These are phyloP conservation scores for Holacanthella duospinosa DNA, from an alignment of 2,888 invertebrate species.

Conservation along the genomic window DNA sequence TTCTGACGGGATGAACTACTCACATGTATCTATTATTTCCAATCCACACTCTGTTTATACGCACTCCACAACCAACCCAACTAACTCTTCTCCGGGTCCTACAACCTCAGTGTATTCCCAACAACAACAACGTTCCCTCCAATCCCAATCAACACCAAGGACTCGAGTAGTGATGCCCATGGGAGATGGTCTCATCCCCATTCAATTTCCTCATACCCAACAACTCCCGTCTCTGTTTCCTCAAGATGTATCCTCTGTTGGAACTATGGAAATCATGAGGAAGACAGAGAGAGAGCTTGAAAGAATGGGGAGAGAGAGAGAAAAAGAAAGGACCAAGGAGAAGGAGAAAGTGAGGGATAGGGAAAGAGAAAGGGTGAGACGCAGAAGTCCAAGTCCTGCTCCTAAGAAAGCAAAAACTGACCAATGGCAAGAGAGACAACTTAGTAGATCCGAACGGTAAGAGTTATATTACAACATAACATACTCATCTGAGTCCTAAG, in stretches of 20 bases:
- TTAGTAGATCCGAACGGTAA: background rate
- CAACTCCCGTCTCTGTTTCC: background rate
- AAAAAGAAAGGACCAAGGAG: slow-evolving; percentile 40
- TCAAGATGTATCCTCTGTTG: background rate
- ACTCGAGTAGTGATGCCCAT: background rate
- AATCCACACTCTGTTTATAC: slow-evolving; percentile 31
- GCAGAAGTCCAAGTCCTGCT: slow-evolving; percentile 9
- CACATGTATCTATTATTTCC: slow-evolving; percentile 23
- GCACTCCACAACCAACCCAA: background rate
- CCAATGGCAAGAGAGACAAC: background rate
- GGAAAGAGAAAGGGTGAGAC: slow-evolving; percentile 31
- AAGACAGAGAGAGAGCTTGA: slow-evolving; percentile 51
- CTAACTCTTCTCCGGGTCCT: background rate
- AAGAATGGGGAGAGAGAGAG: slow-evolving; percentile 47
- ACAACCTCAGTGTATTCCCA: background rate
- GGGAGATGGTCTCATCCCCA: background rate
- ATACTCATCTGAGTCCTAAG: background rate
- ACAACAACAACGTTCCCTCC: background rate
- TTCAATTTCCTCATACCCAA: background rate
- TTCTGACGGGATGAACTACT: background rate
- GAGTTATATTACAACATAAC: no score
- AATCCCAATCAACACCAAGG: background rate
- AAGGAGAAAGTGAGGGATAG: slow-evolving; percentile 14
- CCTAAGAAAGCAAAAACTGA: background rate
- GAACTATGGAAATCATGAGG: background rate